Evolutionary conservation across 2,113 vertebrate genomes (phyloP).

Genomic region (Myotis brandtii): DNA sequence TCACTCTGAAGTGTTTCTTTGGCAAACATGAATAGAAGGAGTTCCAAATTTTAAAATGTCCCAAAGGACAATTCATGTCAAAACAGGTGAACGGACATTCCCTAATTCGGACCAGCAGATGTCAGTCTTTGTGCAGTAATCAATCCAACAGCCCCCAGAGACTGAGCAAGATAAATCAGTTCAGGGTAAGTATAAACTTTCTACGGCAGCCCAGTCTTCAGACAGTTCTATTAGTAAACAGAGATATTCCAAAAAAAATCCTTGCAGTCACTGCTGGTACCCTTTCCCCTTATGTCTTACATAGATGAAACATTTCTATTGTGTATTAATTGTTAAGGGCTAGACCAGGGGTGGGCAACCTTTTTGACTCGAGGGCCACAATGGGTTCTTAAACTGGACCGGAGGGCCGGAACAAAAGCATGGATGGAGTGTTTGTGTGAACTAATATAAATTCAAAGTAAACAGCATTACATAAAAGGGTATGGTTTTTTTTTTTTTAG

Average conservation of each 20-base stretch:
- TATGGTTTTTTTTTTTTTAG: too few species aligned
- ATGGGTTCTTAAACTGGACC: too few species aligned
- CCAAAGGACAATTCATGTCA: neutral
- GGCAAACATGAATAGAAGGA: neutral
- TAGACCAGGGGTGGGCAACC: too few species aligned
- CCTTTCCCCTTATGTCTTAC: too few species aligned
- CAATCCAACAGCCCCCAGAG: neutral
- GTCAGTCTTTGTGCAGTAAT: constrained; percentile 73
- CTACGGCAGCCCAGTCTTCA: neutral
- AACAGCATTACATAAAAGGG: too few species aligned
- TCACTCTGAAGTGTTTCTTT: neutral
- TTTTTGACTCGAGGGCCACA: too few species aligned
- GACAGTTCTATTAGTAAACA: neutral
- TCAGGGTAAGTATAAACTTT: neutral
- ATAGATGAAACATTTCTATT: too few species aligned
- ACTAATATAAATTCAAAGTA: too few species aligned
- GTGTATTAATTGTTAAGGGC: too few species aligned
- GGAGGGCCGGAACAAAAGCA: too few species aligned
- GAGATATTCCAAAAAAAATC: neutral
- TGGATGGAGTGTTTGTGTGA: too few species aligned
- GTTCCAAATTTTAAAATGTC: constrained; percentile 28
- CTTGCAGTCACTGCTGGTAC: neutral
- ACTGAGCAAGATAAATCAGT: neutral
- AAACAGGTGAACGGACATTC: constrained; percentile 31
- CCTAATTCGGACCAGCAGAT: constrained; percentile 67